Evolutionary conservation across 1,140 invertebrate genomes (phyloP), one percentile per base, ranked within the genome.

Genomic region (Drosophila baimaii): DNA sequence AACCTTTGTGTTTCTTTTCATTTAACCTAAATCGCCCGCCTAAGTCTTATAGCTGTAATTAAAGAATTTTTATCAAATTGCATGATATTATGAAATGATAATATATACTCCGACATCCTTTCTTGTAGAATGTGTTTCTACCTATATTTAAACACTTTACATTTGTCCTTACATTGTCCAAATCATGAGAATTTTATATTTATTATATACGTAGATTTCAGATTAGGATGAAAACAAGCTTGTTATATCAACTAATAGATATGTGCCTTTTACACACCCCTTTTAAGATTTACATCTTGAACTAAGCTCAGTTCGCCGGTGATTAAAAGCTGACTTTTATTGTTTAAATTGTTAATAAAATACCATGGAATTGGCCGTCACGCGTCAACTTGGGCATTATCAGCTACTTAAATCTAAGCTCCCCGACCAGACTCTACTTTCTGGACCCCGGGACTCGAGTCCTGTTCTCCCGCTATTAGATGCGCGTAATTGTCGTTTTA

Each of bases 351-450:
- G 65, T 59, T 78, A 79, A 58, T 79, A 78, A 79, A 79, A 72
- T 72, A 63, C 52, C 47, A 27, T 12, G 31, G 39, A 64, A 64
- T 78, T 54, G 75, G 13, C 25, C 54, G 76, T 78, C 76, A 79
- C 75, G 66, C 75, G 76, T 79, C 76, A 72, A 54, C 46, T 31
- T 29, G 21, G 29, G 39, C 17, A 78, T 78, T 71, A 78, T 78
- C 76, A 78, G 76, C 76, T 72, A 78, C 75, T 78, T 78, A 78
- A 72, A 77, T 77, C 75, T 54, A 77, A 77, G 49, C 49, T 41
- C 41, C 23, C 37, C 29, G 13, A 27, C 25, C 37, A 17, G 39
- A 19, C 23, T 51, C 12, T 25, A 47, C 29, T 37, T 65, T 66
- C 29, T 35, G 23, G 39, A 56, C 19, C 39, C 49, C n/a, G 51